Evolutionary conservation across 2,113 vertebrate species (phyloP).

Genomic region (Physeter macrocephalus): DNA sequence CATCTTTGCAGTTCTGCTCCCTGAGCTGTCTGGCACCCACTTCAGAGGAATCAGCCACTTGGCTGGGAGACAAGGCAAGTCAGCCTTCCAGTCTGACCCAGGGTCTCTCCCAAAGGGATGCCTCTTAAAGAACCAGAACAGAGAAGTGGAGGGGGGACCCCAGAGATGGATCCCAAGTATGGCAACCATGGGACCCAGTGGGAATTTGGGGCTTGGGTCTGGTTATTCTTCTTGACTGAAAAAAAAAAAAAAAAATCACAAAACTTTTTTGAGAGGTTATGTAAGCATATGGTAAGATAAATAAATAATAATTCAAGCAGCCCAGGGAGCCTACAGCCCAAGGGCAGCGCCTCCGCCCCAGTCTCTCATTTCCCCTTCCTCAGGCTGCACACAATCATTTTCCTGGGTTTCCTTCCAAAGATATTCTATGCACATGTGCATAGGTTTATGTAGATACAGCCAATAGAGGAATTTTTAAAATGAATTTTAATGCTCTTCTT

Average conservation of each 20-base stretch:
- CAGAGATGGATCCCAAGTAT: neutral
- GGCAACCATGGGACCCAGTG: neutral
- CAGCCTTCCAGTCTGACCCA: neutral
- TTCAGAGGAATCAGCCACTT: neutral
- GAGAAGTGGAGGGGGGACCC: too few relatives aligned
- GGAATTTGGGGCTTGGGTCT: neutral
- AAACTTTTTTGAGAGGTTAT: neutral
- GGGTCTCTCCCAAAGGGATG: neutral
- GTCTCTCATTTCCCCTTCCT: neutral
- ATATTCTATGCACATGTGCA: neutral
- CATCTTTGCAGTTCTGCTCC: neutral
- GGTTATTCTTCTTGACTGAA: neutral
- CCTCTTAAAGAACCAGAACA: neutral
- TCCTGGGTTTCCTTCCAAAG: neutral
- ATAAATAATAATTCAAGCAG: neutral
- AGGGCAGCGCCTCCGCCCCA: neutral
- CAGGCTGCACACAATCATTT: neutral
- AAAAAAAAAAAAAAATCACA: neutral
- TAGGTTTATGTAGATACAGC: neutral
- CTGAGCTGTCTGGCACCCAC: neutral
- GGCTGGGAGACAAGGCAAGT: neutral
- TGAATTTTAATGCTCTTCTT: neutral
- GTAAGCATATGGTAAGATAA: neutral
- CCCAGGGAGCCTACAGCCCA: neutral
- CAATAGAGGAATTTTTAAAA: neutral